Evolutionary conservation across 2,797 vertebrate species (phyloP).

Genomic region (Fratercula arctica): DNA sequence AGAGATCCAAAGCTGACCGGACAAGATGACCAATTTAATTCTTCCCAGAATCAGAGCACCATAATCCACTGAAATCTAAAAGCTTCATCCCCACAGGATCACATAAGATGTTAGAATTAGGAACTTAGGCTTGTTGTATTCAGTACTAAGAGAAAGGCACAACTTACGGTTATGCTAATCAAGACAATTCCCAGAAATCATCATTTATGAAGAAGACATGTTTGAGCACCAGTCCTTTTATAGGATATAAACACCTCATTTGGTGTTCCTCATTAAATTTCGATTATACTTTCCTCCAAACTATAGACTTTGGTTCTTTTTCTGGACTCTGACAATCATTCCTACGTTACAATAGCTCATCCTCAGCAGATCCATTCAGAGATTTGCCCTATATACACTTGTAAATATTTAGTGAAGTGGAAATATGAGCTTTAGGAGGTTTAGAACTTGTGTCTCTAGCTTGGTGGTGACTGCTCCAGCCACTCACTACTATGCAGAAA

Average conservation of each 20-base stretch:
- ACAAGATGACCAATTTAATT: neutral
- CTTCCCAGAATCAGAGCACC: neutral
- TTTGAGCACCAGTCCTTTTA: neutral
- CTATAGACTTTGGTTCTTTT: neutral
- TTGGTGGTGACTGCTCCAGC: neutral
- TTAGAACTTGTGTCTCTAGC: neutral
- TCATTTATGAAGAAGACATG: neutral
- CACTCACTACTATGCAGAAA: neutral
- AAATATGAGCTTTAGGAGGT: neutral
- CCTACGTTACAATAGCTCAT: neutral
- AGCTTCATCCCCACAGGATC: neutral
- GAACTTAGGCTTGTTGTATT: neutral
- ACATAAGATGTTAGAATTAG: neutral
- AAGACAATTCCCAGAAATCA: neutral
- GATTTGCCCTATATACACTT: neutral
- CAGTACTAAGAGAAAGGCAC: neutral
- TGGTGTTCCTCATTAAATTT: neutral
- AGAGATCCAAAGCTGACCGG: neutral
- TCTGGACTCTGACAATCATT: neutral
- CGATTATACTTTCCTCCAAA: neutral
- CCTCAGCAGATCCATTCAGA: neutral
- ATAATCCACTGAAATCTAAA: neutral
- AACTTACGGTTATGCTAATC: neutral
- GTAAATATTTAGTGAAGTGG: neutral
- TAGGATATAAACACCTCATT: neutral